Evolutionary conservation across 2,888 invertebrate genomes (phyloP).

Genomic region (Ormia ochracea): DNA sequence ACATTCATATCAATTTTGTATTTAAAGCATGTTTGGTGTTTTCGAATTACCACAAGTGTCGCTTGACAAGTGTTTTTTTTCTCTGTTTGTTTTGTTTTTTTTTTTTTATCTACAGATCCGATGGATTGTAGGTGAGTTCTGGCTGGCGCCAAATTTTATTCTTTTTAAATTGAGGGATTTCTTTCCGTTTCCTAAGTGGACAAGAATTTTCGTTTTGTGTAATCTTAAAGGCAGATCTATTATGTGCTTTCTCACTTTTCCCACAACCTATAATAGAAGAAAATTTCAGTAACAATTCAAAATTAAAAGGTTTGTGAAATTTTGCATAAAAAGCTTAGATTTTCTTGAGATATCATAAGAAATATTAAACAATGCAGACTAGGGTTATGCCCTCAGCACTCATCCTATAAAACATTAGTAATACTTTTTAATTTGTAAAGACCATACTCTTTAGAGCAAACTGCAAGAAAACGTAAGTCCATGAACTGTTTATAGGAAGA

Average conservation of each 20-base stretch:
- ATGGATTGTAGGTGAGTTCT: constrained; percentile 41
- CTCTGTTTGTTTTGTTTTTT: too few relatives aligned
- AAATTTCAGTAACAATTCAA: not conserved
- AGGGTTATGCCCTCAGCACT: too few relatives aligned
- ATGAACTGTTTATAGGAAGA: too few relatives aligned
- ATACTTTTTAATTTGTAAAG: too few relatives aligned
- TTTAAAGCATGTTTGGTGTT: not conserved
- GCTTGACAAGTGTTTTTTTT: constrained; percentile 56
- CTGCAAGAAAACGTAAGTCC: too few relatives aligned
- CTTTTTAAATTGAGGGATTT: not conserved
- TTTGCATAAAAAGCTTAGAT: not conserved
- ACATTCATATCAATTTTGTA: constrained; percentile 33
- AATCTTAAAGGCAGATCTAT: constrained; percentile 38
- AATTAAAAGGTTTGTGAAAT: not conserved
- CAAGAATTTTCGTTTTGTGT: not conserved
- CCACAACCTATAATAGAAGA: not conserved
- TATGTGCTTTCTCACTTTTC: constrained; percentile 10
- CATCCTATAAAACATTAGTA: too few relatives aligned
- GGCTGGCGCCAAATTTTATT: constrained; percentile 47
- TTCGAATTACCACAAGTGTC: constrained; percentile 49
- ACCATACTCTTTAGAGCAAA: too few relatives aligned
- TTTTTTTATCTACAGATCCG: constrained; percentile 9
- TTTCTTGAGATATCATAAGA: too few relatives aligned
- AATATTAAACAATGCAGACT: too few relatives aligned
- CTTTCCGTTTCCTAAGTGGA: constrained; percentile 48